Evolutionary conservation across 2,797 vertebrate genomes (phyloP).

Genomic region (Dendrocincla tyrannina): DNA sequence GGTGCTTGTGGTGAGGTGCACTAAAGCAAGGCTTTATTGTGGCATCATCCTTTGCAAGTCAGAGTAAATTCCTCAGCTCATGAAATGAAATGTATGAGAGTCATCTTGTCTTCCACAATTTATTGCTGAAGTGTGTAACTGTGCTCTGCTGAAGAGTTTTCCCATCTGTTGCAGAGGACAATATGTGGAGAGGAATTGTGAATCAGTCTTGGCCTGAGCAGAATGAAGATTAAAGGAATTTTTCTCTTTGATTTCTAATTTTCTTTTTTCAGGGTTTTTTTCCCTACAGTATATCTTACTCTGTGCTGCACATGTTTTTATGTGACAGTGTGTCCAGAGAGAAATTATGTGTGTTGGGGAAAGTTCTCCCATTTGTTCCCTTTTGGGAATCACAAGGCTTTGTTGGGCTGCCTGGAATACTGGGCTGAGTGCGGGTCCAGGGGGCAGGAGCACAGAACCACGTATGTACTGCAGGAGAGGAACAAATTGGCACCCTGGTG

Average conservation of each 20-base stretch:
- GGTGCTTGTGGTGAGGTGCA: not conserved
- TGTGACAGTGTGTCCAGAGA: not conserved
- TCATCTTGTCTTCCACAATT: not conserved
- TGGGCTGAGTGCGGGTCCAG: not conserved
- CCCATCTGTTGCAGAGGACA: not conserved
- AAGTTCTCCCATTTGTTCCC: not conserved
- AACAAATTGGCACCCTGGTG: not conserved
- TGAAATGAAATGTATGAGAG: not conserved
- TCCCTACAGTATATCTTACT: not conserved
- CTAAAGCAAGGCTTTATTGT: not conserved
- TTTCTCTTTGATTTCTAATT: not conserved
- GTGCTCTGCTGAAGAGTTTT: not conserved
- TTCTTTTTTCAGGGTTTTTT: fast-evolving
- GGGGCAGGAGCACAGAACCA: not conserved
- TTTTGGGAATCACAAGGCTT: not conserved
- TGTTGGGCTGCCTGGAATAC: not conserved
- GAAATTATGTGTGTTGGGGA: not conserved
- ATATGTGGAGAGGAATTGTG: not conserved
- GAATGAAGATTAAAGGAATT: not conserved
- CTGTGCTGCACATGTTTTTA: not conserved
- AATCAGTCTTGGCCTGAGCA: not conserved
- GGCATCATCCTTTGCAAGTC: not conserved
- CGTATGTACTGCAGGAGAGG: fast-evolving
- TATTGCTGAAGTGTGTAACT: not conserved
- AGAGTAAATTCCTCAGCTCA: not conserved